Evolutionary conservation across 92 coral and sea anemone genomes (phyloP), one percentile per base, ranked within the genome.

Genomic region (Anthopleura xanthogrammica): DNA sequence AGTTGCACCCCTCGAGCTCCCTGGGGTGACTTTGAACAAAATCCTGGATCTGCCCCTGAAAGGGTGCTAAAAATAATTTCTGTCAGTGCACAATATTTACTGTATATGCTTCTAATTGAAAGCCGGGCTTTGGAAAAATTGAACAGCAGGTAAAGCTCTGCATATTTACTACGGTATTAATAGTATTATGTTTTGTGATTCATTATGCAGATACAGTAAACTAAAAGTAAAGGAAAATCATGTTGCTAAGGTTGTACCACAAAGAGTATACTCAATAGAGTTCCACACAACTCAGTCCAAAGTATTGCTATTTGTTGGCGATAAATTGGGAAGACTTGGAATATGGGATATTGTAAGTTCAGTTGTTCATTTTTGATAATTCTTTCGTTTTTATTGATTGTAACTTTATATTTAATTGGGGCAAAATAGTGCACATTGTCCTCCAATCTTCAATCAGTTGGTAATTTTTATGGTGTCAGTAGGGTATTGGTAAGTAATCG

Each of bases 301-400:
- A 78, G 84, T 91, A 14, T 23, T 97, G 29, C 42, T 97, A 24
- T 88, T 95, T 82, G 99, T 92, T 82, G 97, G 96, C 0, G 99
- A 92, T 77, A 97, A 87, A 68, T 83, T 81, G 84, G 99, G 99
- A 20, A 81, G 88, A 52, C 87, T 97, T 77, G 99, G 99, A 29
- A 87, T 97, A 43, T 97, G 99, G 99, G 91, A 97, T 86, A 90
- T 94, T 94, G 99, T 97, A 89, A 92, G 92, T 80, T 5, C 0
- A 16, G 22, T 40, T 2, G 12, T 19, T 43, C 8, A 62, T n/a
- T 20, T n/a, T 23, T 20, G 1, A 20, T 62, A 8, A 2, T 58
- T 57, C 4, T 16, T 4, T 58, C 64, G 0, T 58, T 46, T 46
- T 9, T 46, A 46, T 46, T 46, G 50, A 46, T 46, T 6, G 0